These are phyloP conservation scores for Drosophila ironensis DNA, from an alignment of 1,140 invertebrate genomes.

Conservation along the genomic window DNA sequence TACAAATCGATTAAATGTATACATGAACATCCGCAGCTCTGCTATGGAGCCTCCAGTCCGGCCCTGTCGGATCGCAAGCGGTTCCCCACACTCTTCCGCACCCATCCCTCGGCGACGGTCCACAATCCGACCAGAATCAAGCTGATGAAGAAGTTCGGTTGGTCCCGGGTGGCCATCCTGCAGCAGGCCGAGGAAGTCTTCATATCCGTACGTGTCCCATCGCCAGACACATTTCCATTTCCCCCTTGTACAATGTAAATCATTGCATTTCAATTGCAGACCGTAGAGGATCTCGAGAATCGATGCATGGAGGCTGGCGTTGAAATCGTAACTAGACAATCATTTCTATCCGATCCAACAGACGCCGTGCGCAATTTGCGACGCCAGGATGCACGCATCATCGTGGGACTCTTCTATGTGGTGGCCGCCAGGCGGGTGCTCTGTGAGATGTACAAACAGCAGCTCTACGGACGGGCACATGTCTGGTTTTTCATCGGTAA, in stretches of 20 bases:
- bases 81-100: slow-evolving; percentile 99
- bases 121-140: slow-evolving; percentile 99
- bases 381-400: slow-evolving; percentile 97
- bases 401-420: slow-evolving; percentile 97
- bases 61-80: slow-evolving; percentile 98
- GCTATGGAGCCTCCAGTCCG: slow-evolving; percentile 98
- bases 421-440: slow-evolving; percentile 97
- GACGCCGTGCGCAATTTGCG: slow-evolving; percentile 97
- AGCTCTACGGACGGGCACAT: slow-evolving; percentile 96
- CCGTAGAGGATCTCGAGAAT: slow-evolving; percentile 97
- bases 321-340: slow-evolving; percentile 97
- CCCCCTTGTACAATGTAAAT: not conserved
- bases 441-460: slow-evolving; percentile 98
- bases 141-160: slow-evolving; percentile 97
- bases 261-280: slow-evolving; percentile 84
- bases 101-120: slow-evolving; percentile 99
- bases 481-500: slow-evolving; percentile 99
- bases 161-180: slow-evolving; percentile 97
- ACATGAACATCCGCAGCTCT: slow-evolving; percentile 87
- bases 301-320: slow-evolving; percentile 96
- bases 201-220: slow-evolving; percentile 91
- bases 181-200: slow-evolving; percentile 99
- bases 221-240: not conserved
- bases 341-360: slow-evolving; percentile 97
- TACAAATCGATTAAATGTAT: not conserved